Conservation (phyloP, 2,888 invertebrate species). For the Watsonalla binaria region DNA sequence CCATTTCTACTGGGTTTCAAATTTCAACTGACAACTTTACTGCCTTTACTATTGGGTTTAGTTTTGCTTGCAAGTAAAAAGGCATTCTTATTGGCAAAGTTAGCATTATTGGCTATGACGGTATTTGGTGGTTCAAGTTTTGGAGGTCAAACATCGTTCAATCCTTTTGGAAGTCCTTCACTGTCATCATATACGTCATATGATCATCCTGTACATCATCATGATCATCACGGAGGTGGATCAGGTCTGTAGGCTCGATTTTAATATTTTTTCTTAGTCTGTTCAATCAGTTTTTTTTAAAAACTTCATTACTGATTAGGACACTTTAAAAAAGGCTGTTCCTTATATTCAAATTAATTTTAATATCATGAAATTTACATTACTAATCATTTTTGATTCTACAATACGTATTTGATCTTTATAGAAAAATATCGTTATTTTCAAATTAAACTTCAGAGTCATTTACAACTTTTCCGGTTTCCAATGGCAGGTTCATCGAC, state of each 20-base stretch:
- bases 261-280: background rate
- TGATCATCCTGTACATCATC: conserved; percentile 45
- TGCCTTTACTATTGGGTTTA: conserved; percentile 85
- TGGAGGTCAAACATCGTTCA: conserved; percentile 45
- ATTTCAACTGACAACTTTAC: conserved; percentile 85
- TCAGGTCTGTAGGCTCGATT: conserved; percentile 38
- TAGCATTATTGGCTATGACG: conserved; percentile 84
- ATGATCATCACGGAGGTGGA: conserved; percentile 45
- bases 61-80: conserved; percentile 87
- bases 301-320: no score
- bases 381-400: no score
- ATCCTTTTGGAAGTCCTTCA: conserved; percentile 42
- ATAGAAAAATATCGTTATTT: no score
- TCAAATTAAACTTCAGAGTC: conserved; percentile 11
- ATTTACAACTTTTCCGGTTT: conserved; percentile 30
- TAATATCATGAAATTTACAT: no score
- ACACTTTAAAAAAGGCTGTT: no score
- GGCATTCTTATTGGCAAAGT: conserved; percentile 85
- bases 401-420: no score
- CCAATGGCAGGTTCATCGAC: conserved; percentile 45
- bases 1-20: conserved; percentile 89
- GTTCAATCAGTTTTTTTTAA: no score
- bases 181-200: conserved; percentile 55
- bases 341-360: no score
- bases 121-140: conserved; percentile 80